Evolutionary conservation across 2,113 vertebrate genomes (phyloP).

Genomic region (Hipposideros armiger): DNA sequence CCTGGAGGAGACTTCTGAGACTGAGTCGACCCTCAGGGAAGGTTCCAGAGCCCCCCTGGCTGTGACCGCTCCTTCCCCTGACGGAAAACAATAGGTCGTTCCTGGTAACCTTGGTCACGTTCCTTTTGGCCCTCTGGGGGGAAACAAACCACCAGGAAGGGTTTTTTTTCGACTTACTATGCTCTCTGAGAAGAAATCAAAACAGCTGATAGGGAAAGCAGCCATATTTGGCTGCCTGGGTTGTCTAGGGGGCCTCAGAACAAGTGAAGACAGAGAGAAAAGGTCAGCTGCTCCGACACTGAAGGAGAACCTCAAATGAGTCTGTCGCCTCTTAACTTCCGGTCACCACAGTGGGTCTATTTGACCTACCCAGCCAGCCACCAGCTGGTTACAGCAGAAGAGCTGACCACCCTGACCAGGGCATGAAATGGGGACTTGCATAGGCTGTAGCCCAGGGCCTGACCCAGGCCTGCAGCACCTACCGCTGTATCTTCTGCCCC

Average conservation of each 20-base stretch:
- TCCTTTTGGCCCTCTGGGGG: not conserved
- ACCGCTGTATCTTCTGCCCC: constrained; percentile 13
- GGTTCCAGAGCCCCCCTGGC: not conserved
- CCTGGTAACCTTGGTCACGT: not conserved
- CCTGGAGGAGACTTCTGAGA: not conserved
- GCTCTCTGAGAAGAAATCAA: constrained; percentile 21
- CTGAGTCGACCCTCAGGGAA: rapidly evolving
- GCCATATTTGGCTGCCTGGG: not conserved
- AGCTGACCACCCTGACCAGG: not conserved
- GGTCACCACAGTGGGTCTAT: constrained; percentile 71
- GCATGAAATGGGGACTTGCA: constrained; percentile 38
- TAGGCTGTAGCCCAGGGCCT: constrained; percentile 52
- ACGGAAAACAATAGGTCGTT: not conserved
- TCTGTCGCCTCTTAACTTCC: constrained; percentile 76
- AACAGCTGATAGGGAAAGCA: constrained; percentile 14
- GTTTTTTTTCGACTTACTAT: constrained; percentile 13
- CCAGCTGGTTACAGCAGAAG: not conserved
- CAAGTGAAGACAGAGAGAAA: not conserved
- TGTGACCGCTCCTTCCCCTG: not conserved
- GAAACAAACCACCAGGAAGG: constrained; percentile 20
- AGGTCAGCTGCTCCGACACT: not conserved
- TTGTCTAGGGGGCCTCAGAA: not conserved
- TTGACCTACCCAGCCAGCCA: not conserved
- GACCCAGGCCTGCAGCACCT: constrained; percentile 56
- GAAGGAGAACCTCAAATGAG: not conserved